A percentile compares a stretch with the other conserved stretches of the same genome.
These are phyloP conservation scores for Luscinia megarhynchos DNA, from an alignment of 2,797 vertebrate species.

Conservation along the genomic window DNA sequence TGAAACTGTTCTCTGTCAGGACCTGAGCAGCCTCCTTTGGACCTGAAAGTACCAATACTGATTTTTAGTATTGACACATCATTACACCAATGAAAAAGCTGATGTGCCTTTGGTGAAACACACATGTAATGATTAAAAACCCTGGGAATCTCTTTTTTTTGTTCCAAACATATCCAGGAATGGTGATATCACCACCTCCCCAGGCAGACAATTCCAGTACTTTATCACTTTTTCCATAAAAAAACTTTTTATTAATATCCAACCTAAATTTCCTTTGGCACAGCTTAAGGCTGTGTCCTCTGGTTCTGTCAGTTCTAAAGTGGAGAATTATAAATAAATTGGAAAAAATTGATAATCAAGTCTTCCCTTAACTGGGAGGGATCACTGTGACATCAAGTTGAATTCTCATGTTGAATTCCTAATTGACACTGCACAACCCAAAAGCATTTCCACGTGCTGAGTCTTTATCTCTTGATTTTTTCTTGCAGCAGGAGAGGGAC, in stretches of 20 bases:
- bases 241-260: neutral
- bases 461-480: neutral
- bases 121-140: no score
- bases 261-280: neutral
- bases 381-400: neutral
- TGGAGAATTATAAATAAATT: neutral
- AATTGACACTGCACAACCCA: neutral
- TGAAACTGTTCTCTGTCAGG: no score
- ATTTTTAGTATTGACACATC: no score
- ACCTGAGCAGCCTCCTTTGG: no score
- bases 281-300: neutral
- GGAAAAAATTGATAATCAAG: neutral
- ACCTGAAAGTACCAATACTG: no score
- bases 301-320: neutral
- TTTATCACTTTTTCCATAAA: no score
- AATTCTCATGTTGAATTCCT: neutral
- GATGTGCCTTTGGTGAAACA: no score
- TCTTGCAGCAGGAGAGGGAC: neutral
- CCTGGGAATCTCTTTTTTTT: no score
- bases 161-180: neutral
- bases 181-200: neutral
- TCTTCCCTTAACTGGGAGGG: neutral
- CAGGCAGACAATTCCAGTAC: neutral
- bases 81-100: no score
- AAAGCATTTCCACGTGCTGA: neutral